Evolutionary conservation across 2,797 vertebrate species (phyloP), one percentile per base, ranked within the genome.

Genomic region (Moxostoma hubbsi): DNA sequence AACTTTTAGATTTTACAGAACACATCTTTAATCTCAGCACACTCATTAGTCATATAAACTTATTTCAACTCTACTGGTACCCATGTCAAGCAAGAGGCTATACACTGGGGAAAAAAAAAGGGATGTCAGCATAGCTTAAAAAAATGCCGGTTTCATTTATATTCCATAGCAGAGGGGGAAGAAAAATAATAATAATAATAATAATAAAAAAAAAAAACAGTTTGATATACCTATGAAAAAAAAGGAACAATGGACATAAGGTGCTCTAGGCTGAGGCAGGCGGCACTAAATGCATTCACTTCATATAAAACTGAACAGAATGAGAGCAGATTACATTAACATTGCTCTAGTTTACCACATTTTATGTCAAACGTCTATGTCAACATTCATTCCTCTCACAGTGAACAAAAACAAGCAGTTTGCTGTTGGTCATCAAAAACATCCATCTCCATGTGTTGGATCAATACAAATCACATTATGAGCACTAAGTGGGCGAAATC

Each of bases 41-140:
- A n/a, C 68, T 45, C 77, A 77, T 81, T 70, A 81, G 63, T 59
- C 66, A 79, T 59, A 70, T 79, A 81, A 81, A 43, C 54, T 59
- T 67, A 36, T 49, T 66, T n/a, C 47, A 76, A 54, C 57, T 51
- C n/a, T 66, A 24, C 63, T 62, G 49, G 45, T 43, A 63, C 24
- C 13, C 13, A 55, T 18, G 45, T 12, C 58, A 63, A 54, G 47
- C 58, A 53, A 47, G 11, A 63, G 57, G 4, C 24, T 46, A 63
- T 11, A 78, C 2, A 11, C 54, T 49, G 11, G 50, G 2, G 49
- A 16, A 51, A 49, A 6, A 45, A 9, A 58, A 16, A 57, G 43
- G 59, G 4, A 61, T 36, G 16, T 43, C 6, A 50, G 63, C 47
- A 59, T 53, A 59, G 47, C 72, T 74, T 46, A 50, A 1, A 49